Conservation (phyloP, 2,888 invertebrate species). For the Melikaiella ostensackeni region DNA sequence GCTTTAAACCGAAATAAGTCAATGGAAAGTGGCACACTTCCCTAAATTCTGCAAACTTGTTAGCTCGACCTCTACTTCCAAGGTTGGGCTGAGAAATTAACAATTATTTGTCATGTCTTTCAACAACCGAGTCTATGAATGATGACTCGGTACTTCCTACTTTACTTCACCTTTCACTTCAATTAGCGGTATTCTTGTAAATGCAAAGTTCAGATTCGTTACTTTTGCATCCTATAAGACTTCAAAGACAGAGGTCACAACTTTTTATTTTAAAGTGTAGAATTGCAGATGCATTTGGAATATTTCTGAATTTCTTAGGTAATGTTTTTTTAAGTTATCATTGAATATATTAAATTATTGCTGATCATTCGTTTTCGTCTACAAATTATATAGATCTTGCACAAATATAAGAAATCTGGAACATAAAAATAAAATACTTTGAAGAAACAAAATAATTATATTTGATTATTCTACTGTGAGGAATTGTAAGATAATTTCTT, state of each 20-base stretch:
- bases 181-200: slow-evolving; percentile 1
- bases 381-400: no score
- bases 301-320: neutral
- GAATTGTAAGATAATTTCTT: neutral
- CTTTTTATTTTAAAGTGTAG: neutral
- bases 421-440: neutral
- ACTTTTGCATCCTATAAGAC: neutral
- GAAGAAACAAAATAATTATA: no score
- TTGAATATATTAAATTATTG: no score
- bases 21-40: slow-evolving; percentile 70
- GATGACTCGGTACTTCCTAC: neutral
- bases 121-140: neutral
- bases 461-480: neutral
- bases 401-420: neutral
- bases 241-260: neutral
- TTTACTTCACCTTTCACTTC: slow-evolving; percentile 8
- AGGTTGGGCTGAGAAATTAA: slow-evolving; percentile 3
- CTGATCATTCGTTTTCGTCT: no score
- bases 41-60: slow-evolving; percentile 59
- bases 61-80: slow-evolving; percentile 22
- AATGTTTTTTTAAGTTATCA: no score
- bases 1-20: slow-evolving; percentile 41
- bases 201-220: neutral
- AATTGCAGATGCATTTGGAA: no score
- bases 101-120: slow-evolving; percentile 6